A percentile compares a stretch with the other conserved stretches of the same genome.
Evolutionary conservation across 2,113 vertebrate species (phyloP).

Genomic region (Phycodurus eques): DNA sequence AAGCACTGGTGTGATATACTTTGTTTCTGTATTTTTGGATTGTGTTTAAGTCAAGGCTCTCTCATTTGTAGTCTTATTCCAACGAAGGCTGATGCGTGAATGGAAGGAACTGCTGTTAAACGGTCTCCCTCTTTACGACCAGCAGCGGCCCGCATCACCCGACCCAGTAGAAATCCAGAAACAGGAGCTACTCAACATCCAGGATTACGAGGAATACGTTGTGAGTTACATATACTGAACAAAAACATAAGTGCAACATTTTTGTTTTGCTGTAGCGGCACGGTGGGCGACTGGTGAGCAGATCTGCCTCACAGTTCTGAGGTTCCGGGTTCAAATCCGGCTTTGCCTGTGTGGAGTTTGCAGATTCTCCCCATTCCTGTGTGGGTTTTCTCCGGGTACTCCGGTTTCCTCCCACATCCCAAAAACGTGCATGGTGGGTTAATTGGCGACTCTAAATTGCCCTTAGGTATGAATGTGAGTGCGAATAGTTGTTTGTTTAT

Average conservation of each 20-base stretch:
- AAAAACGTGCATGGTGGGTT: no score
- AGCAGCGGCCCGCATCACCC: slow-evolving; percentile 17
- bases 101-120: slow-evolving; percentile 87
- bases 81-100: slow-evolving; percentile 77
- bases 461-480: no score
- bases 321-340: no score
- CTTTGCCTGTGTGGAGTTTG: no score
- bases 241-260: not conserved
- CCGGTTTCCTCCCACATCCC: no score
- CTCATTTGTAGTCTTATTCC: slow-evolving; percentile 79
- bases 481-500: no score
- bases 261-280: not conserved
- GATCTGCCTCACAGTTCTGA: no score
- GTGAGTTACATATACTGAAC: slow-evolving; percentile 62
- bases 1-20: not conserved
- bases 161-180: slow-evolving; percentile 74
- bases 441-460: no score
- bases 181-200: slow-evolving; percentile 79
- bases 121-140: slow-evolving; percentile 82
- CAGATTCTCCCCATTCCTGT: no score
- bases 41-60: slow-evolving; percentile 6
- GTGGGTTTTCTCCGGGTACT: no score
- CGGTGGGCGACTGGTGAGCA: no score
- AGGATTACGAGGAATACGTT: slow-evolving; percentile 88
- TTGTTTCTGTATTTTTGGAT: not conserved